A percentile compares a stretch with the other conserved stretches of the same genome.
Conservation (phyloP, 2,888 invertebrate species). For the Dynastes tityus region DNA sequence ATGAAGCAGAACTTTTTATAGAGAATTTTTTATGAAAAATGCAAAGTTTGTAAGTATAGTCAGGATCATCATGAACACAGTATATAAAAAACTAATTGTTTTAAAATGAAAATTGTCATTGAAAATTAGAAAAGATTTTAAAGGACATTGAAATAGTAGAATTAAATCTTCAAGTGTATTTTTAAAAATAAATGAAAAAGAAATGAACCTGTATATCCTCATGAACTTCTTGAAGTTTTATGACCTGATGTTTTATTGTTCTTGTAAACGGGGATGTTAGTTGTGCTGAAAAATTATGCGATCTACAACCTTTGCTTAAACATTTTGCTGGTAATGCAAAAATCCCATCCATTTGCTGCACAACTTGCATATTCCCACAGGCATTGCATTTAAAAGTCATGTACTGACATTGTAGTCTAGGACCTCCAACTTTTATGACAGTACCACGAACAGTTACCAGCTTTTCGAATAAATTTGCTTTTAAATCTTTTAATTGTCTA, state of each 20-base stretch:
- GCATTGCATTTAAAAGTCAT: constrained; percentile 84
- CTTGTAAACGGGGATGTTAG: constrained; percentile 81
- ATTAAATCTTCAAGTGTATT: too few species aligned
- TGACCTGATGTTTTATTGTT: constrained; percentile 85
- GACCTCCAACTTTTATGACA: constrained; percentile 85
- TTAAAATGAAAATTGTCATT: too few species aligned
- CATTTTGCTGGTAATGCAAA: constrained; percentile 76
- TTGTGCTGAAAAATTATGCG: constrained; percentile 77
- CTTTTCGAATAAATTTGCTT: constrained; percentile 83
- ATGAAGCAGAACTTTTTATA: too few species aligned
- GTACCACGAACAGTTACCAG: constrained; percentile 88
- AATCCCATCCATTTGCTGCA: constrained; percentile 78
- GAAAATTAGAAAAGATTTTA: too few species aligned
- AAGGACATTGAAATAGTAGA: too few species aligned
- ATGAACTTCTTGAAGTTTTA: constrained; percentile 87
- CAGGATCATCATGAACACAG: too few species aligned
- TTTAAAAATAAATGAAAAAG: constrained; percentile 20
- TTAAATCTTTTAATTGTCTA: constrained; percentile 79
- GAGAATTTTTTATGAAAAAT: too few species aligned
- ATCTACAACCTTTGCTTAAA: constrained; percentile 73
- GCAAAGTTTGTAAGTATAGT: too few species aligned
- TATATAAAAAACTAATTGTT: too few species aligned
- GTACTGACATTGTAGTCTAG: constrained; percentile 82
- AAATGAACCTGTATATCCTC: constrained; percentile 76
- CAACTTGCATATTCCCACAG: constrained; percentile 79